Percentiles rank a stretch among this genome's conserved stretches.
Evolutionary conservation across 2,797 vertebrate genomes (phyloP).

Genomic region (Liparis tanakae): DNA sequence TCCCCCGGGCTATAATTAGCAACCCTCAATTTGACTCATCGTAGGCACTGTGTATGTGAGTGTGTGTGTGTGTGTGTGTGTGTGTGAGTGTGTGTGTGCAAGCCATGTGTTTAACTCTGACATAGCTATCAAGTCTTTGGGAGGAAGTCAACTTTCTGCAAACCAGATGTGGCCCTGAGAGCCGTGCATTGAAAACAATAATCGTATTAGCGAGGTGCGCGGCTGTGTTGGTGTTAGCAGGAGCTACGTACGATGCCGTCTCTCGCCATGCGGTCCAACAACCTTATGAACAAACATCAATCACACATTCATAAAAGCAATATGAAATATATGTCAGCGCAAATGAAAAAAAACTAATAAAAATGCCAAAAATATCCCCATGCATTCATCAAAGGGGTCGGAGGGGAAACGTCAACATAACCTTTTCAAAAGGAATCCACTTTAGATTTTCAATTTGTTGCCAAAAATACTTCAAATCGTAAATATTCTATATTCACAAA

Average conservation of each 20-base stretch:
- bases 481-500: not conserved
- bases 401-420: not conserved
- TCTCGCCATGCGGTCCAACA: not conserved
- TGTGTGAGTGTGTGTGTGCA: constrained; percentile 27
- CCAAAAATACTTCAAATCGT: not conserved
- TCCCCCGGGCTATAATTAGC: constrained; percentile 77
- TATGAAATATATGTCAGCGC: no score
- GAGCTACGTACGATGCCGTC: not conserved
- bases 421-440: not conserved
- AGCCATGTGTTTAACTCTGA: constrained; percentile 64
- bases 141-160: constrained; percentile 51
- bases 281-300: not conserved
- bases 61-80: constrained; percentile 21
- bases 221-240: not conserved
- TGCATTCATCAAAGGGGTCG: not conserved
- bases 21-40: constrained; percentile 75
- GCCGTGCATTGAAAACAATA: constrained; percentile 32
- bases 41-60: constrained; percentile 30
- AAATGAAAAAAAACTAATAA: not conserved
- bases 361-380: not conserved
- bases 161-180: constrained; percentile 66
- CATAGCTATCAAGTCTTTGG: constrained; percentile 52
- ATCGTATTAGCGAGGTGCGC: not conserved
- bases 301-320: not conserved
- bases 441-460: constrained; percentile 2